These are phyloP conservation scores for Eremobia ochroleuca DNA, from an alignment of 2,888 invertebrate species.

Conservation along the genomic window DNA sequence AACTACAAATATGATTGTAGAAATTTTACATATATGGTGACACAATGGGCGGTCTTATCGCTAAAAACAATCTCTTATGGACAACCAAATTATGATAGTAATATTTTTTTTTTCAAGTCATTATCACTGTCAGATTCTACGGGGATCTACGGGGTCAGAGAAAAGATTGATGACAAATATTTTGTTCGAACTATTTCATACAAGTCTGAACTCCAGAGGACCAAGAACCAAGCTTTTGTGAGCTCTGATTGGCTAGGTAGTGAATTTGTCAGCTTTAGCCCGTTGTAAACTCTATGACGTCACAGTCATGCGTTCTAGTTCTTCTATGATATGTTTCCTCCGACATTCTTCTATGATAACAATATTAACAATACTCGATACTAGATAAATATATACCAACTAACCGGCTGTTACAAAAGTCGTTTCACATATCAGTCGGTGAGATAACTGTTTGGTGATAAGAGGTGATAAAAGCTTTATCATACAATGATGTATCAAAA, in stretches of 20 bases:
- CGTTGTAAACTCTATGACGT: not conserved
- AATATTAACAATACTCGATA: constrained; percentile 13
- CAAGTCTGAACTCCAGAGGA: not conserved
- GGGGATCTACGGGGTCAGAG: accelerated
- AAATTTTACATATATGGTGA: no score
- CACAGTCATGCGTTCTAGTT: constrained; percentile 4
- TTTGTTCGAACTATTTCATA: not conserved
- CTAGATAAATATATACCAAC: constrained; percentile 37
- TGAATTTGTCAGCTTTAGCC: not conserved
- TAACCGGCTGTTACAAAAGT: constrained; percentile 49
- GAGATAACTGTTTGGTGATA: constrained; percentile 51
- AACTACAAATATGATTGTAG: no score
- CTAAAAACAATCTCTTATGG: no score
- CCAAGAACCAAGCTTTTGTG: no score
- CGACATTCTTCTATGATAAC: constrained; percentile 15
- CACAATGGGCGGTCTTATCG: no score
- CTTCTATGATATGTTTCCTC: constrained; percentile 6
- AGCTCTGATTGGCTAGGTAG: no score
- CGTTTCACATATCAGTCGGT: constrained; percentile 63
- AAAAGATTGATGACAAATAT: not conserved
- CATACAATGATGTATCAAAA: no score
- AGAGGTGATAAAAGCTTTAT: constrained; percentile 60
- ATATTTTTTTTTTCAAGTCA: no score
- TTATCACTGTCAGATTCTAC: not conserved
- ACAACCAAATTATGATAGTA: no score